Percentiles rank a stretch among this genome's conserved stretches.
phyloP scores from a whole-genome alignment of 2,113 vertebrate genomes.

The Brachypteracias leptosomus region DNA sequence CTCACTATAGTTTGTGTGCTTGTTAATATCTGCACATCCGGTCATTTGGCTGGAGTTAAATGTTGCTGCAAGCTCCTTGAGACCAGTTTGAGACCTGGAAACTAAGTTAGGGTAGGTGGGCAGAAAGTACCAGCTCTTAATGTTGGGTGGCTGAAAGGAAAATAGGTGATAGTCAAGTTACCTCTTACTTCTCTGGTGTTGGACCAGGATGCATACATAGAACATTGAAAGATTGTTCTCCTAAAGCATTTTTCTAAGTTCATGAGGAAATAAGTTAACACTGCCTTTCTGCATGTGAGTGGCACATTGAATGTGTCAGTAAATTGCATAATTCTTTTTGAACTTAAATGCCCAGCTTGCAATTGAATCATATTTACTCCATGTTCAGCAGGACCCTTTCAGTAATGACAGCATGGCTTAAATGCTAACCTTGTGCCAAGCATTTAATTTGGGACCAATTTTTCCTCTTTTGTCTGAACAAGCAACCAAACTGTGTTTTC shows the following conservation, averaged over 20 bases:
- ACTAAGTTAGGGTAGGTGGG: neutral
- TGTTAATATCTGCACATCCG: neutral
- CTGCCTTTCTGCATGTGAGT: neutral
- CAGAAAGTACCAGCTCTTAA: neutral
- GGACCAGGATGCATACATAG: neutral
- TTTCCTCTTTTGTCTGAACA: neutral
- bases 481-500: accelerated
- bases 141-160: neutral
- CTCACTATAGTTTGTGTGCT: neutral
- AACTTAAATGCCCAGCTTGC: neutral
- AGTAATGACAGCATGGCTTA: neutral
- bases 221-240: neutral
- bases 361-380: neutral
- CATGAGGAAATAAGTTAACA: neutral
- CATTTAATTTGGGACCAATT: neutral
- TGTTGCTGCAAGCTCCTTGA: neutral
- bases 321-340: neutral
- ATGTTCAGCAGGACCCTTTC: neutral
- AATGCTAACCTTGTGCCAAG: no score
- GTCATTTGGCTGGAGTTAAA: neutral
- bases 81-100: neutral
- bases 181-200: neutral
- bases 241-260: neutral
- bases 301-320: accelerated
- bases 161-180: neutral